Conservation (phyloP, 2,888 invertebrate species). For the Molorchus minor region DNA sequence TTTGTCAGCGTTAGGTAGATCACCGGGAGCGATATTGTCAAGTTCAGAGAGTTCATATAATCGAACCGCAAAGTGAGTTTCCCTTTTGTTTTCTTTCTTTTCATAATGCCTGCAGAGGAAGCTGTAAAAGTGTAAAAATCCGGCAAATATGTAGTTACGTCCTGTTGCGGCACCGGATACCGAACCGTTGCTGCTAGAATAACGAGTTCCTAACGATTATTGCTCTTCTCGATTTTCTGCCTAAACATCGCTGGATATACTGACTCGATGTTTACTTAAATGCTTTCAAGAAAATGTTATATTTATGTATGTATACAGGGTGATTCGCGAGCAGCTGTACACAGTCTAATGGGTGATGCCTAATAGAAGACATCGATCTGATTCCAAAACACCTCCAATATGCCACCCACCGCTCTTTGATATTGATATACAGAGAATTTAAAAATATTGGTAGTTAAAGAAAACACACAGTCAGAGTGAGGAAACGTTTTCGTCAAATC, state of each 20-base stretch:
- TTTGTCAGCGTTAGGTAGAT: background rate
- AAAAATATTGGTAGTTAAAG: no score
- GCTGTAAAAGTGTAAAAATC: slow-evolving; percentile 36
- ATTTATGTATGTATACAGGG: no score
- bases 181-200: slow-evolving; percentile 41
- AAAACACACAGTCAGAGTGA: no score
- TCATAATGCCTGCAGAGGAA: slow-evolving; percentile 29
- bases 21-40: background rate
- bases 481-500: no score
- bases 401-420: no score
- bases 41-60: background rate
- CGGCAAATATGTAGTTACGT: slow-evolving; percentile 39
- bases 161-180: slow-evolving; percentile 44
- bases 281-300: no score
- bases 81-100: slow-evolving; percentile 14
- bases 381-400: no score
- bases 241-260: slow-evolving; percentile 23
- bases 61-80: slow-evolving; percentile 11
- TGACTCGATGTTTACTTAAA: no score
- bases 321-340: no score
- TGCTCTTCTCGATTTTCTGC: slow-evolving; percentile 37
- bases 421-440: no score
- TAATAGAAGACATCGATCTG: no score
- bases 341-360: no score
- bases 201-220: slow-evolving; percentile 47